Evolutionary conservation across 2,888 invertebrate species (phyloP).

Genomic region (Rotaria sp.): DNA sequence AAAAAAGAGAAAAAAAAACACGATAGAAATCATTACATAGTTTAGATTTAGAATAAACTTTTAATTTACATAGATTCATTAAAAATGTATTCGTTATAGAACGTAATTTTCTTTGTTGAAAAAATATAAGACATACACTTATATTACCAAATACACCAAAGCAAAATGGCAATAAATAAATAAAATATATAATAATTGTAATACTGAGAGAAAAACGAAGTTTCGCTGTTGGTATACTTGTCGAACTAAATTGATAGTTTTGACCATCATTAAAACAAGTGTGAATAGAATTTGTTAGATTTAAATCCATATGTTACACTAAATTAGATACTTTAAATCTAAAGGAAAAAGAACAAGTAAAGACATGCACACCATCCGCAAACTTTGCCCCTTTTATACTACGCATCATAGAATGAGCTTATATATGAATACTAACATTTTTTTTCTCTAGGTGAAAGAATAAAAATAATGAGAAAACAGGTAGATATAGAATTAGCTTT

Average conservation of each 20-base stretch:
- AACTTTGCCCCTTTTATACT: no score
- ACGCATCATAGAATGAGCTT: no score
- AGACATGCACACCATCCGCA: no score
- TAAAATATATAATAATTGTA: background rate
- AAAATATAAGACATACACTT: constrained; percentile 21
- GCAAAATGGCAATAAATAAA: constrained; percentile 24
- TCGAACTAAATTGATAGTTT: background rate
- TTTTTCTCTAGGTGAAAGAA: background rate
- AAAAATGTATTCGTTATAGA: constrained; percentile 7
- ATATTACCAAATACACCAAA: constrained; percentile 25
- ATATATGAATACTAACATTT: background rate
- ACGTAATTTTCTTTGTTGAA: constrained; percentile 18
- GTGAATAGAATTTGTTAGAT: background rate
- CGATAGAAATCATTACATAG: no score
- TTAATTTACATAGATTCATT: background rate
- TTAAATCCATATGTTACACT: background rate
- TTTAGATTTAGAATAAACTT: background rate
- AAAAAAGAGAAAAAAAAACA: no score
- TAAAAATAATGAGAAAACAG: background rate
- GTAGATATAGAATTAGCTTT: background rate
- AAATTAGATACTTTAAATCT: background rate
- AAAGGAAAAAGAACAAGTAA: background rate
- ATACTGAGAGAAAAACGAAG: background rate
- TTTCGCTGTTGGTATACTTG: background rate
- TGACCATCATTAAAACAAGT: background rate